Conservation (phyloP, 2,888 invertebrate genomes). For the Idaea biselata region DNA sequence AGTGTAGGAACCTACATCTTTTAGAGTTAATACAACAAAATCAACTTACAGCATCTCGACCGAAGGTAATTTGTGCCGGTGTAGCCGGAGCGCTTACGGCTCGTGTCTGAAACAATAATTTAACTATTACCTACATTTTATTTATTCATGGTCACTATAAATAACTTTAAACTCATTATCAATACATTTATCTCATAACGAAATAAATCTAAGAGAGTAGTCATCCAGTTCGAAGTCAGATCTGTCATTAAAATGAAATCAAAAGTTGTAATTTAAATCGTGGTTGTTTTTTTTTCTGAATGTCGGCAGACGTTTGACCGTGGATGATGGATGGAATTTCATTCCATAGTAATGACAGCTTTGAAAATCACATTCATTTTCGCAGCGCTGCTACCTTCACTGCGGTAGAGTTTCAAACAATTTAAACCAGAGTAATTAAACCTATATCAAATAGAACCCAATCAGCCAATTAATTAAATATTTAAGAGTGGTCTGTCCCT, state of each 20-base stretch:
- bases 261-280: constrained; percentile 60
- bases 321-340: constrained; percentile 42
- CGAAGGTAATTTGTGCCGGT: constrained; percentile 57
- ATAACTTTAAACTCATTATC: constrained; percentile 24
- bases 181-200: constrained; percentile 31
- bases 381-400: constrained; percentile 9
- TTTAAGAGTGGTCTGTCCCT: constrained; percentile 10
- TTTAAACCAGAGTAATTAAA: constrained; percentile 6
- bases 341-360: constrained; percentile 41
- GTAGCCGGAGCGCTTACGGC: constrained; percentile 76
- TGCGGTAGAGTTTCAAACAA: neutral
- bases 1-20: neutral
- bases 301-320: constrained; percentile 19
- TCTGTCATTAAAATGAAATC: constrained; percentile 61
- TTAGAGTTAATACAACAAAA: neutral
- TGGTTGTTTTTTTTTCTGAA: constrained; percentile 44
- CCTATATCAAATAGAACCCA: constrained; percentile 2
- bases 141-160: constrained; percentile 11
- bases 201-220: constrained; percentile 38
- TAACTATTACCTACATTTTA: constrained; percentile 4
- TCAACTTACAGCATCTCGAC: constrained; percentile 61
- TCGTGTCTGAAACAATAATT: constrained; percentile 54
- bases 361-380: constrained; percentile 27
- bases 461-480: constrained; percentile 15
- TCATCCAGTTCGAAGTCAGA: constrained; percentile 38